Evolutionary conservation across 2,113 vertebrate species (phyloP).

Genomic region (Ageneiosus marmoratus): DNA sequence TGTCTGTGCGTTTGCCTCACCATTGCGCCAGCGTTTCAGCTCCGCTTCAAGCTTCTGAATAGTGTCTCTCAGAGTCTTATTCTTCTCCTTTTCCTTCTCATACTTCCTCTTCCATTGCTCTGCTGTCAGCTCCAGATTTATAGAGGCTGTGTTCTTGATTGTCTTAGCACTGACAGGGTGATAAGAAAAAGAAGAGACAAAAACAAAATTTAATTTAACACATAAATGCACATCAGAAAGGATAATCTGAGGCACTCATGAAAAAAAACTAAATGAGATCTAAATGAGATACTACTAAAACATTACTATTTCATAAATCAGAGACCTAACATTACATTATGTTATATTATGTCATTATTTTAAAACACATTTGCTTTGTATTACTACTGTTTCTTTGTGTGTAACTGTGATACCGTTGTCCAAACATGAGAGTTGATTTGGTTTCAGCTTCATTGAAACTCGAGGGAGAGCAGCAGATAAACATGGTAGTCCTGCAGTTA

Average conservation of each 20-base stretch:
- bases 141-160: slow-evolving; percentile 89
- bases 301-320: neutral
- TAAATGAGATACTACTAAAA: neutral
- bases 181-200: neutral
- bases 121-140: slow-evolving; percentile 94
- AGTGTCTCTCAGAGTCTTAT: slow-evolving; percentile 82
- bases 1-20: slow-evolving; percentile 67
- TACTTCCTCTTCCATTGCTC: slow-evolving; percentile 99
- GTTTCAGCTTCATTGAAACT: slow-evolving; percentile 91
- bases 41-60: slow-evolving; percentile 85
- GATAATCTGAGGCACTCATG: neutral
- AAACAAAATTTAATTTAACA: neutral
- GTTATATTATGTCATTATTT: neutral
- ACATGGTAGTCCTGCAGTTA: slow-evolving; percentile 94
- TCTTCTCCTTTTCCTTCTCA: slow-evolving; percentile 96
- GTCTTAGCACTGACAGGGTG: slow-evolving; percentile 84
- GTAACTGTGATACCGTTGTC: slow-evolving; percentile 80
- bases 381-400: neutral
- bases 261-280: neutral
- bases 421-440: slow-evolving; percentile 93
- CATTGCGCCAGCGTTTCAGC: slow-evolving; percentile 83
- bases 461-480: slow-evolving; percentile 95
- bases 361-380: neutral
- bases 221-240: neutral
- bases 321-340: neutral